These are phyloP conservation scores for Nomada flava DNA, from an alignment of 2,888 invertebrate genomes.

Conservation along the genomic window DNA sequence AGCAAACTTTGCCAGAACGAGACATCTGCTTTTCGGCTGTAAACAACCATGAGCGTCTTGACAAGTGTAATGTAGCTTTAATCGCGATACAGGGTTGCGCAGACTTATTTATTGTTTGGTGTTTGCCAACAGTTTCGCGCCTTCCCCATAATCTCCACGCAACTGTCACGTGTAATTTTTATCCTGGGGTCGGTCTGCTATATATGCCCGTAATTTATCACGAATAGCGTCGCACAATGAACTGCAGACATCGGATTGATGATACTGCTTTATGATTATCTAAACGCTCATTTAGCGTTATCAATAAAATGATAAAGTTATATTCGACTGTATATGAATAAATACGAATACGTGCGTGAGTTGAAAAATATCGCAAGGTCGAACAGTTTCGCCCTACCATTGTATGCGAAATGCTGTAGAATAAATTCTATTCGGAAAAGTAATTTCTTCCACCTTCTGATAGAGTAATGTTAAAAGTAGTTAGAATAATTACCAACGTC, in stretches of 20 bases:
- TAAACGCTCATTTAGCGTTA: not conserved
- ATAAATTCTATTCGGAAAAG: too few species aligned
- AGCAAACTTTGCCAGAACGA: conserved; percentile 81
- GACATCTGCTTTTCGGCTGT: conserved; percentile 79
- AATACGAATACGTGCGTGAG: too few species aligned
- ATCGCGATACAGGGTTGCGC: conserved; percentile 80
- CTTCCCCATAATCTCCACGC: conserved; percentile 44
- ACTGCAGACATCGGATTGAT: too few species aligned
- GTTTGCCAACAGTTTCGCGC: conserved; percentile 73
- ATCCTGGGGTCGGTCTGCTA: not conserved
- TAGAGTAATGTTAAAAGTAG: too few species aligned
- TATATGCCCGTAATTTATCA: not conserved
- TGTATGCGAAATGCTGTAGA: too few species aligned
- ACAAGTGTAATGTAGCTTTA: conserved; percentile 83
- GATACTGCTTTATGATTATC: not conserved
- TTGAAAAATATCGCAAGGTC: too few species aligned
- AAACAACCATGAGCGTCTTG: conserved; percentile 80
- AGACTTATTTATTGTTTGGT: conserved; percentile 72
- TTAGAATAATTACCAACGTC: too few species aligned
- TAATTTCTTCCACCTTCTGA: too few species aligned
- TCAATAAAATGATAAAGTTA: too few species aligned
- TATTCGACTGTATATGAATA: too few species aligned
- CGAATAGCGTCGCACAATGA: too few species aligned
- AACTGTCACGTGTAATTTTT: conserved; percentile 47
- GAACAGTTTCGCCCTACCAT: too few species aligned